Evolutionary conservation across 37 sponge, comb jelly and placozoan species (phyloP), one percentile per base, ranked within the genome.

Genomic region (Ephydatia muelleri): DNA sequence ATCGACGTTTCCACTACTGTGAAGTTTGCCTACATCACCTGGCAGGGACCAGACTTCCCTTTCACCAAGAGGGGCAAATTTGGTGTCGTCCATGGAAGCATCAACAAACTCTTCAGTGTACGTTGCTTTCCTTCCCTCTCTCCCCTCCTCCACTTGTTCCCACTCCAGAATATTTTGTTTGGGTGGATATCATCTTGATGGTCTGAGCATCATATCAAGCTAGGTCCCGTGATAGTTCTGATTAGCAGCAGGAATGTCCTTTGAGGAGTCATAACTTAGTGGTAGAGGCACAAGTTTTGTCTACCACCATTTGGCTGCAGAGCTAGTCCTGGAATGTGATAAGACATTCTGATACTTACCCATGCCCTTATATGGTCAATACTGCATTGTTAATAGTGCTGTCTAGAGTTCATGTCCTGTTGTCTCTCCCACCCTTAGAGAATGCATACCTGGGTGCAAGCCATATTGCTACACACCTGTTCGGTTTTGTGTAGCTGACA

Each of bases 11-110:
- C 95, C 32, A 75, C 71, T 22, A 92, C 97, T 19, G 70, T 92
- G 80, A 97, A 97, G 93, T 97, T 94, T 85, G 93, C 88, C 26
- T 97, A 90, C 84, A 76, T 97, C 43, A 70, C 49, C 25, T 94
- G 88, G 87, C 37, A 39, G 21, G 97, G 97, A 0, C 68, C 39
- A 3, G 78, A 78, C 0, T 86, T 97, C 16, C 57, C 88, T 2
- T 92, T 90, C 39, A 80, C 84, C 0, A 89, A 86, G 80, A 81
- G 79, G 57, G 97, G 97, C 9, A 86, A 88, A 64, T 97, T 71
- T 76, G 95, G 95, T 37, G 97, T 97, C 0, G 88, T 92, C 25
- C 81, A 87, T 16, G 96, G 96, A 29, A 71, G 88, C 77, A 83
- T 95, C 28, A 83, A 87, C 27, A 26, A 74, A 28, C 75, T 64